phyloP scores from a whole-genome alignment of 2,113 vertebrate genomes.

The Caranx ignobilis region DNA sequence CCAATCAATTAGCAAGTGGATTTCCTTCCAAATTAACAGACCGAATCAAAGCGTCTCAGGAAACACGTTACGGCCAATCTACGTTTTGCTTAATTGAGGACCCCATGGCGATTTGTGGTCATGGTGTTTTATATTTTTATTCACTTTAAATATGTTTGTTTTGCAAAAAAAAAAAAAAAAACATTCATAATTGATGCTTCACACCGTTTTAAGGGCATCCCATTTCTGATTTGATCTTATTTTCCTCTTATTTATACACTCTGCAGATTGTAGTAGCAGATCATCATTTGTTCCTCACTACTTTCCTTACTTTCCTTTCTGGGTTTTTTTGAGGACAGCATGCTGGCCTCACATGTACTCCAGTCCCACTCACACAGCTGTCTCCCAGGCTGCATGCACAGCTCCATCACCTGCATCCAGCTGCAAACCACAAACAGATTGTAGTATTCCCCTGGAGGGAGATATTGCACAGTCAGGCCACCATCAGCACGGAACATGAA shows the following conservation, averaged over 20 bases:
- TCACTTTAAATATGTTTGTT: conserved; percentile 41
- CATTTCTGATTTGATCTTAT: conserved; percentile 9
- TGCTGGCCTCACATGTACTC: conserved; percentile 48
- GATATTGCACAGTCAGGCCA: conserved; percentile 43
- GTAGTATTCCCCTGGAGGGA: conserved; percentile 44
- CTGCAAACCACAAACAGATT: conserved; percentile 76
- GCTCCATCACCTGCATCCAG: conserved; percentile 67
- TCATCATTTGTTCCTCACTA: conserved; percentile 19
- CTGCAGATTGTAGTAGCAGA: conserved; percentile 12
- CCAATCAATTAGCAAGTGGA: conserved; percentile 80
- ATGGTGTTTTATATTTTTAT: conserved; percentile 39
- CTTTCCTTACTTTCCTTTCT: conserved; percentile 3
- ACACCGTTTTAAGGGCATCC: not conserved
- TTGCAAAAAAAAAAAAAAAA: conserved; percentile 2
- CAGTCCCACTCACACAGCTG: conserved; percentile 58
- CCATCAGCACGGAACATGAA: conserved; percentile 44
- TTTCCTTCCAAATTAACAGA: conserved; percentile 79
- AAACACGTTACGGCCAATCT: conserved; percentile 71
- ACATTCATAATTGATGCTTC: not conserved
- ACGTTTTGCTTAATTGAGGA: conserved; percentile 71
- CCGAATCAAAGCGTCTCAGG: conserved; percentile 72
- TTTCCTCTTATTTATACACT: not conserved
- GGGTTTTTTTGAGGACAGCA: conserved; percentile 28
- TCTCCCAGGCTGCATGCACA: conserved; percentile 51
- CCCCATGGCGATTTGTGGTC: conserved; percentile 42